phyloP scores from a whole-genome alignment of 2,888 invertebrate species.

The Zaprionus bogoriensis region DNA sequence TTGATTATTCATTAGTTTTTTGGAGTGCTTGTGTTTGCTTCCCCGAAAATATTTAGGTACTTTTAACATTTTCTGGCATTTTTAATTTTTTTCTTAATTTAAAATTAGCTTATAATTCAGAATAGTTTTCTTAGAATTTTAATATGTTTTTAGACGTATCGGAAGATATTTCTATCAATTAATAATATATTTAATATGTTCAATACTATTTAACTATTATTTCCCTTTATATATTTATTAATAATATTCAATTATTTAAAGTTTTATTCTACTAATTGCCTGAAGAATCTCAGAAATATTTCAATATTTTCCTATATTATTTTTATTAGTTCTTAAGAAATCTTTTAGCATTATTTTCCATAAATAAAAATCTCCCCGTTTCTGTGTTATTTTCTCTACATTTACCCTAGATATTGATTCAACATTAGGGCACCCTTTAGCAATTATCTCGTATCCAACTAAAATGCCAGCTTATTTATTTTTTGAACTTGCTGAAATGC shows the following conservation, averaged over 20 bases:
- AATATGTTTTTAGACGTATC: no score
- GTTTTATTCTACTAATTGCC: neutral
- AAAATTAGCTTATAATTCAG: no score
- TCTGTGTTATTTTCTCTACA: no score
- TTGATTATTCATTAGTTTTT: neutral
- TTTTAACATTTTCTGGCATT: neutral
- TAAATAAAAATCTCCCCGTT: no score
- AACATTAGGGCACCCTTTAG: conserved; percentile 13
- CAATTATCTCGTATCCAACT: conserved; percentile 1
- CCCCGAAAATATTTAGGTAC: no score
- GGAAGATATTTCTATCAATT: no score
- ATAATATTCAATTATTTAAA: no score
- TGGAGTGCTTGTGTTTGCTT: neutral
- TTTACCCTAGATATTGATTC: neutral
- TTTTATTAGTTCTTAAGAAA: neutral
- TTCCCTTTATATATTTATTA: no score
- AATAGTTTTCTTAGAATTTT: no score
- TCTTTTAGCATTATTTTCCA: neutral
- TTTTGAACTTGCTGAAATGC: conserved; percentile 38
- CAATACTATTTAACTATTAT: no score
- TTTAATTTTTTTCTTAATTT: neutral
- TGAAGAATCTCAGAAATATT: no score
- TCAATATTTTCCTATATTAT: neutral
- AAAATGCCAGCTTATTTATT: conserved; percentile 35
- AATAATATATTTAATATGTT: neutral